Conservation (phyloP, 2,888 invertebrate genomes). For the Phalera bucephala region DNA sequence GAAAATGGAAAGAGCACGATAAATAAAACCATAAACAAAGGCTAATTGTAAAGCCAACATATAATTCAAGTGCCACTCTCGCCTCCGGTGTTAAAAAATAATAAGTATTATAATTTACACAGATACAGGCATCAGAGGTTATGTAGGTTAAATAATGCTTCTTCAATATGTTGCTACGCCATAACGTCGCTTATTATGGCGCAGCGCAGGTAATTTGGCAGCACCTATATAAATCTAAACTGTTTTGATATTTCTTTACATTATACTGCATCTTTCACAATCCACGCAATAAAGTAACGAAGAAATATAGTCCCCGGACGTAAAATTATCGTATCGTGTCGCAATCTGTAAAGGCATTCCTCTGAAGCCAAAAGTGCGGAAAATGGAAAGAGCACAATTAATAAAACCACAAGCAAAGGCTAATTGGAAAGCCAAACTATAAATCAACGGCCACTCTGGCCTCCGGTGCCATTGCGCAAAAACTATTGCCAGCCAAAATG, state of each 20-base stretch:
- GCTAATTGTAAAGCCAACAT: conserved; percentile 76
- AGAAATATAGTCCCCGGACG: too few species aligned
- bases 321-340: conserved; percentile 14
- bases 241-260: too few species aligned
- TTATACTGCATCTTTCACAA: too few species aligned
- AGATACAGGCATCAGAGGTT: too few species aligned
- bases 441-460: conserved; percentile 66
- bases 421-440: conserved; percentile 75
- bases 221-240: too few species aligned
- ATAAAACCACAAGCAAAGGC: conserved; percentile 69
- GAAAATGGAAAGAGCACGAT: conserved; percentile 71
- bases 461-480: conserved; percentile 48
- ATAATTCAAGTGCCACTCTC: conserved; percentile 69
- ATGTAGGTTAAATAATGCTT: too few species aligned
- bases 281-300: too few species aligned
- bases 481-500: conserved; percentile 40
- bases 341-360: conserved; percentile 16
- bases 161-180: too few species aligned
- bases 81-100: too few species aligned
- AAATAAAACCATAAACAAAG: conserved; percentile 70
- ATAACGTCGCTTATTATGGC: too few species aligned
- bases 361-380: conserved; percentile 60
- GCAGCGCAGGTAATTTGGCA: too few species aligned
- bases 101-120: too few species aligned
- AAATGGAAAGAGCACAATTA: conserved; percentile 72